Evolutionary conservation across 2,888 invertebrate genomes (phyloP), one percentile per base, ranked within the genome.

Genomic region (Phortica magna): DNA sequence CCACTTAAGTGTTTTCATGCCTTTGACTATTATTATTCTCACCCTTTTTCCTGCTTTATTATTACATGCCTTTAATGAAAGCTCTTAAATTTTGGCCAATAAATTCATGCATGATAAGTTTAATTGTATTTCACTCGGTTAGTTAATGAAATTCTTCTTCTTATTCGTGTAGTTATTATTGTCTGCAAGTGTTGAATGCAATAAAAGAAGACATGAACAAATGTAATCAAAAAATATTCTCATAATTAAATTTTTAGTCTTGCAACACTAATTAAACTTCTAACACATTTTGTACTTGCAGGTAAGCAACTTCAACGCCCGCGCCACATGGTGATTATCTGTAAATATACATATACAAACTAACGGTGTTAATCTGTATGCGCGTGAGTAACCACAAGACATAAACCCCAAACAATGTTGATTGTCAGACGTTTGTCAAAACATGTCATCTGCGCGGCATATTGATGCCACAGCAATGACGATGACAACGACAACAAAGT

Each of bases 341-440:
- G 14, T 17, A 7, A n/a, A n/a, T 12, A 55, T 3, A 55, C 55
- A 9, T 17, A 55, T 55, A 19, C 19, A 17, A 42, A n/a, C 14
- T 67, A 67, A 7, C 9, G 9, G 42, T 12, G 67, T 14, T 14
- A 42, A 41, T 14, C n/a, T 70, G 53, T 65, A 9, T 4, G 65
- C 39, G 39, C 39, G 67, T 53, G 53, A 53, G 53, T 70, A 55
- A 71, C 70, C 53, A 7, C 53, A 71, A 31, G 31, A 71, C 70
- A 48, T 71, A 53, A 71, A 48, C 70, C 19, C 55, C 53, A 48
- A 7, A 53, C 55, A 53, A 71, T 71, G 70, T 70, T 43, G 68
- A 43, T 84, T 87, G 88, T 87, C 88, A 87, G 81, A 82, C 81
- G 81, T 85, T 84, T 84, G 87, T 85, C 85, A 85, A 85, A 83